These are phyloP conservation scores for Drosophila niveifrons DNA, from an alignment of 2,888 invertebrate species.

Conservation along the genomic window DNA sequence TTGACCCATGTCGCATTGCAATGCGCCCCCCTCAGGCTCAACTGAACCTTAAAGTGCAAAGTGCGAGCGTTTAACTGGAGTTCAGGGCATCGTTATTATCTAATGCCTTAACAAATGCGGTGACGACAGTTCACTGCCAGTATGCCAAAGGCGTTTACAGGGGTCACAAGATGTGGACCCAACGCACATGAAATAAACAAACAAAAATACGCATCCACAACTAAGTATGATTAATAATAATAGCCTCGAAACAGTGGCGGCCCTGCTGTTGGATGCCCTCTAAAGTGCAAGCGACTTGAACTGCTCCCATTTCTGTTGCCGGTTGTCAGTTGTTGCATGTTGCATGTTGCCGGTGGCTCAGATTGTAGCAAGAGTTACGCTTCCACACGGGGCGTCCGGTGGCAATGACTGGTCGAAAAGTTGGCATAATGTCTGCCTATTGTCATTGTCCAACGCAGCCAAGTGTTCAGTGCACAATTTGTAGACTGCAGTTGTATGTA, in stretches of 20 bases:
- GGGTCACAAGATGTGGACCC: constrained; percentile 30
- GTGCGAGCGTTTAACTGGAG: constrained; percentile 39
- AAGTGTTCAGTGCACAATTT: constrained; percentile 42
- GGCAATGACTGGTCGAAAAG: constrained; percentile 51
- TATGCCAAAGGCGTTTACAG: constrained; percentile 52
- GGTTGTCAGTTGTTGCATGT: constrained; percentile 3
- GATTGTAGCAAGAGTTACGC: constrained; percentile 33
- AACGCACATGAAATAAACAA: constrained; percentile 31
- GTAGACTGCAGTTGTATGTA: constrained; percentile 26
- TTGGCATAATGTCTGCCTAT: constrained; percentile 40
- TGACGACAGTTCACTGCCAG: constrained; percentile 69
- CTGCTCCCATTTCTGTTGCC: constrained; percentile 50
- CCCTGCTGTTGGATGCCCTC: constrained; percentile 24
- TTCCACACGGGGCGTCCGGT: constrained; percentile 36
- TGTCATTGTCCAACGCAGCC: constrained; percentile 57
- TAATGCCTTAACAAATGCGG: constrained; percentile 49
- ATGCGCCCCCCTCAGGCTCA: constrained; percentile 32
- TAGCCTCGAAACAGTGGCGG: constrained; percentile 26
- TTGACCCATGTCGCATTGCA: constrained; percentile 54
- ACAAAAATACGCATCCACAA: constrained; percentile 29
- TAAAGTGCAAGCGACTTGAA: constrained; percentile 43
- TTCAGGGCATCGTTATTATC: constrained; percentile 56
- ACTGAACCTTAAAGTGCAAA: constrained; percentile 13
- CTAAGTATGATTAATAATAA: constrained; percentile 24
- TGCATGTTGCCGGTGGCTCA: constrained; percentile 1